Evolutionary conservation across 2,797 vertebrate species (phyloP), one percentile per base, ranked within the genome.

Genomic region (Cynopterus sphinx): DNA sequence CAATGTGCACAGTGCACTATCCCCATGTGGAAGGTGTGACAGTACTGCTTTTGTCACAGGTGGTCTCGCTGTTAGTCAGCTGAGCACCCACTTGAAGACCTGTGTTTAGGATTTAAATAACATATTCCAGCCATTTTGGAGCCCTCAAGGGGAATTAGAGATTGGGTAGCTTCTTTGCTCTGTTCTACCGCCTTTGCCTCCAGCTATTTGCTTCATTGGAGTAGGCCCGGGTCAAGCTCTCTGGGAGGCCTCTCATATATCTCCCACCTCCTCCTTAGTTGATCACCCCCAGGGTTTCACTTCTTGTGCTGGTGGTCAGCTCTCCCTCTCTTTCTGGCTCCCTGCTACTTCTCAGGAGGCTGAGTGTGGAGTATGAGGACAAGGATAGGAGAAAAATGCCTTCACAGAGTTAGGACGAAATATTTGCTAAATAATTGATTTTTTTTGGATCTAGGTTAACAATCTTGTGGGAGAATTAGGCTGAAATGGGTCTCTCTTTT

Each of bases 341-440:
- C 28, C 33, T 61, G 46, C 46, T 57, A 11, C 77, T 21, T 84
- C 43, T 36, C 28, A 71, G 31, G 67, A 61, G 39, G 24, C 70
- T 31, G 55, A 55, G 24, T 28, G 43, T 53, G 11, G 31, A 5
- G 1, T 65, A 31, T 51, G 46, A 74, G 15, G 26, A 92, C 17
- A 17, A 9, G 9, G 28, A 21, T 39, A 11, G 6, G 12, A 26
- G 28, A 75, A 91, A 57, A 11, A 3, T 9, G 6, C n/a, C 78
- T 71, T 95, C 24, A 39, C 19, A 77, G 39, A 68, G 19, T 75
- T 15, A 63, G 55, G 55, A 39, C 43, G 67, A 92, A 63, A 33
- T 77, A 6, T 57, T n/a, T 79, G 13, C 31, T 90, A 90, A 77
- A 86, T 43, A 61, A 82, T 49, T 21, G 49, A 70, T 31, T 93